Evolutionary conservation across 2,797 vertebrate genomes (phyloP).

Genomic region (Emys orbicularis): DNA sequence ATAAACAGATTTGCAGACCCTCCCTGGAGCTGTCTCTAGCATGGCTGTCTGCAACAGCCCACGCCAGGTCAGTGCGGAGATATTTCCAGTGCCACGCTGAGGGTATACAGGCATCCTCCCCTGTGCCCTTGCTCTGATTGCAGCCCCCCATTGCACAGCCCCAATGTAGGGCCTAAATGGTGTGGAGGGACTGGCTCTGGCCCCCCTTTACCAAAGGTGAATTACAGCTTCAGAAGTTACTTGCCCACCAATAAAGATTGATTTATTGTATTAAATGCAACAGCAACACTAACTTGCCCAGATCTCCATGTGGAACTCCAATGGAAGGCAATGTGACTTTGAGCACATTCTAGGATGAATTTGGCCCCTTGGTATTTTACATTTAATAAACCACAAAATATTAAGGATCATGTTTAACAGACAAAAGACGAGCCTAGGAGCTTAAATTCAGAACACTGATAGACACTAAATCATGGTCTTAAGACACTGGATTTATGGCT

Average conservation of each 20-base stretch:
- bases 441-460: not conserved
- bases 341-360: not conserved
- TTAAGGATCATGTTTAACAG: too few species aligned
- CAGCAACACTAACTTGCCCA: not conserved
- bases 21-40: not conserved
- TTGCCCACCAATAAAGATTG: not conserved
- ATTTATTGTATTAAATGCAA: not conserved
- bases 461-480: not conserved
- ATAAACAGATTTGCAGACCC: not conserved
- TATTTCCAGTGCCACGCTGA: not conserved
- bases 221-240: not conserved
- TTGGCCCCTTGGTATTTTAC: not conserved
- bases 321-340: not conserved
- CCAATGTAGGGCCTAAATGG: not conserved
- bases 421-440: not conserved
- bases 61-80: not conserved
- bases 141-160: accelerated
- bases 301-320: not conserved
- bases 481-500: not conserved
- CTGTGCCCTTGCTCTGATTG: not conserved
- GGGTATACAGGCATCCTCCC: not conserved
- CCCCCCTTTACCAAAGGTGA: not conserved
- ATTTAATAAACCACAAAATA: not conserved
- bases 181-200: not conserved
- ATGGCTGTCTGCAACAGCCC: not conserved